phyloP scores from a whole-genome alignment of 35 echinoderm and acorn worm species.

The Heliocidaris tuberculata region DNA sequence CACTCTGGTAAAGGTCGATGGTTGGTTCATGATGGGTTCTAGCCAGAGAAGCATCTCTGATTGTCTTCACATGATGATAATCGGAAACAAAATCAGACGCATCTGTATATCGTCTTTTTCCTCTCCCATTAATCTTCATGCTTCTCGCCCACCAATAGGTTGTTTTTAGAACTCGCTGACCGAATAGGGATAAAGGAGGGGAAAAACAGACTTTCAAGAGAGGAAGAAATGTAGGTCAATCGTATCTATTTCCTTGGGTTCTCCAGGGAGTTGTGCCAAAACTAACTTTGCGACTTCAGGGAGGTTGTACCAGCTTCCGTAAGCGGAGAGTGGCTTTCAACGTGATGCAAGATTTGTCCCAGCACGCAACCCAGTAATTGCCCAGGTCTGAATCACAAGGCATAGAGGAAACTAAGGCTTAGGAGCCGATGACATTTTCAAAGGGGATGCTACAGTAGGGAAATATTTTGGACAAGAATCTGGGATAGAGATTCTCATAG shows the following conservation, averaged over 20 bases:
- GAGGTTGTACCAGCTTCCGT: neutral
- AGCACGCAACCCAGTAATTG: conserved; percentile 21
- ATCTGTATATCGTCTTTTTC: neutral
- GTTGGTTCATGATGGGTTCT: too few species aligned
- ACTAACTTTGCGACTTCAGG: neutral
- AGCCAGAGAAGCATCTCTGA: too few species aligned
- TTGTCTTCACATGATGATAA: neutral
- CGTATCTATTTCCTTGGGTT: conserved; percentile 6
- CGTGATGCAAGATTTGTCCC: neutral
- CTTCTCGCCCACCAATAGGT: neutral
- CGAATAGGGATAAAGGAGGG: neutral
- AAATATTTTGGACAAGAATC: neutral
- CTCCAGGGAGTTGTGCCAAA: neutral
- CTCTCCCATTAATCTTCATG: neutral
- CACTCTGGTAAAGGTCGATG: too few species aligned
- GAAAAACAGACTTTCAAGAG: neutral
- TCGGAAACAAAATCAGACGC: neutral
- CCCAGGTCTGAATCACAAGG: conserved; percentile 6
- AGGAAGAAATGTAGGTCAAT: conserved; percentile 23
- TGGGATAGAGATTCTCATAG: neutral
- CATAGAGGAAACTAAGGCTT: conserved; percentile 38
- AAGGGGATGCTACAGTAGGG: neutral
- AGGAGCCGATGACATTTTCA: neutral
- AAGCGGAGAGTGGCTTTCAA: neutral
- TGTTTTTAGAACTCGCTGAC: neutral